Evolutionary conservation across 1,140 invertebrate species (phyloP), one percentile per base, ranked within the genome.

Genomic region (Bemisia tabaci): DNA sequence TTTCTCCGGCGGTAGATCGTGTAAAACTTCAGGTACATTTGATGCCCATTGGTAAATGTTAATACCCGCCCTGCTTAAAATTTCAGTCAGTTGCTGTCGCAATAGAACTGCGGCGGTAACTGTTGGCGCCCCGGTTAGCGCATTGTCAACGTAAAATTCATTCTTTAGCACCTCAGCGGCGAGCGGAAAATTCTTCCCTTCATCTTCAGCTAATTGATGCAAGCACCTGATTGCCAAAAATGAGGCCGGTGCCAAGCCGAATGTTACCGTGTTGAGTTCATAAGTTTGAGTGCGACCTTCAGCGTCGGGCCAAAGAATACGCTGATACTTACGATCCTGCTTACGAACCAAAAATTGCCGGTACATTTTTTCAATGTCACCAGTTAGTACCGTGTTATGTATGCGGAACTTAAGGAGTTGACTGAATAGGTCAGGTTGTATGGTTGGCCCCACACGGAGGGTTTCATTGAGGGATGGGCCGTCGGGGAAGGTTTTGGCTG

Each of bases 291-390:
- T 62, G n/a, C 64, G 59, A 60, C 74, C 60, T 9, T 65, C 60
- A 21, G 64, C 33, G 0, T 69, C 27, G 24, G 75, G 70, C 77
- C 79, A 81, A 9, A 80, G 59, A 22, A 81, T 79, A 64, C 73
- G 68, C 66, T 80, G 77, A 63, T 73, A 76, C 26, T 75, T 69
- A 17, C 70, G 64, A 67, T 79, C 71, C 12, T 73, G 68, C 24
- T 68, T 39, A 64, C 75, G 62, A 21, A 80, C 70, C 62, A 69
- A 33, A 25, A 80, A 72, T 66, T 79, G 77, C 12, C 76, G 67
- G 62, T 77, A 81, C 77, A 79, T 79, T 69, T 79, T 77, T 12
- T 68, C 66, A 65, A 80, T 74, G 62, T 80, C 77, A 27, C 70
- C 73, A 2, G 71, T 70, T 9, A 80, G 48, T 2, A 73, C 75